Conservation (phyloP, 2,113 vertebrate genomes). For the Callorhinus ursinus region DNA sequence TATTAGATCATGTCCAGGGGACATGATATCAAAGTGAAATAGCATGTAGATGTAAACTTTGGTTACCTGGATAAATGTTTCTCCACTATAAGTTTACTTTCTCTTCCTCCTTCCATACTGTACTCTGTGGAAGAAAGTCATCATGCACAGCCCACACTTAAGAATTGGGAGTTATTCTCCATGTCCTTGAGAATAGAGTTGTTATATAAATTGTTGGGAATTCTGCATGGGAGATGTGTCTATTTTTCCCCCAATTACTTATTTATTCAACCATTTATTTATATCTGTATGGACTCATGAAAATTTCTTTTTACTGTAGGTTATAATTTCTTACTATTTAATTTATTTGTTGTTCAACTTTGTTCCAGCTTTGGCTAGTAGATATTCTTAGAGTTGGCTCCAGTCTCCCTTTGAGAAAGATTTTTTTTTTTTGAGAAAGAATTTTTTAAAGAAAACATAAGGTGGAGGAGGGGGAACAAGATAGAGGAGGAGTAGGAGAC, state of each 20-base stretch:
- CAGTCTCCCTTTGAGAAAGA: not conserved
- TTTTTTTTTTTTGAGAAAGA: not conserved
- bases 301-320: not conserved
- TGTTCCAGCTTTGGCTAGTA: not conserved
- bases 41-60: not conserved
- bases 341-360: not conserved
- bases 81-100: not conserved
- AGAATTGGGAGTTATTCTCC: not conserved
- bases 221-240: not conserved
- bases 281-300: not conserved
- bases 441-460: not conserved
- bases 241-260: not conserved
- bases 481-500: no score
- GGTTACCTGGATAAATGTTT: not conserved
- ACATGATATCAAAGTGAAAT: not conserved
- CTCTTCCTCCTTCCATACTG: not conserved
- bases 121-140: not conserved
- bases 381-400: not conserved
- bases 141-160: not conserved
- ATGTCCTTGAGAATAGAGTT: not conserved
- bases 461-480: not conserved
- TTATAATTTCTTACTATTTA: not conserved
- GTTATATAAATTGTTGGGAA: not conserved
- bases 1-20: not conserved
- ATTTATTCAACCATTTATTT: not conserved